Percentiles rank a stretch among this genome's conserved stretches.
These are phyloP conservation scores for Guaruba guarouba DNA, from an alignment of 2,113 vertebrate genomes.

Conservation along the genomic window DNA sequence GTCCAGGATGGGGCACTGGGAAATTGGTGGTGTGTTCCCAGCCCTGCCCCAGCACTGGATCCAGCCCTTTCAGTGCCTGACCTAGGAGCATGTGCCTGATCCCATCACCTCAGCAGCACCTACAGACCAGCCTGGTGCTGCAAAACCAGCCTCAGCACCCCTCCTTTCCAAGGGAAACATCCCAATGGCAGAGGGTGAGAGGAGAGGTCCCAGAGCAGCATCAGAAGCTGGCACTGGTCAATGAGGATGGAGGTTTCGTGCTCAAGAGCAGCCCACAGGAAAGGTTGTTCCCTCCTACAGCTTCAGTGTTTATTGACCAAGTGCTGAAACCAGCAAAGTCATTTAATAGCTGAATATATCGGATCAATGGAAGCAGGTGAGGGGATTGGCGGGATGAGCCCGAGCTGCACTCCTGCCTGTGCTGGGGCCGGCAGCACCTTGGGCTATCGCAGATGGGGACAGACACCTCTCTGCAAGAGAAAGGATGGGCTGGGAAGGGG, in stretches of 20 bases:
- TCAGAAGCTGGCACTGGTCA: neutral
- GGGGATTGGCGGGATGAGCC: neutral
- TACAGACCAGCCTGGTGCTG: neutral
- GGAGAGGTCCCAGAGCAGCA: neutral
- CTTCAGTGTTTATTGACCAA: neutral
- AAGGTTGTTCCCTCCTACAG: neutral
- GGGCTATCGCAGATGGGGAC: neutral
- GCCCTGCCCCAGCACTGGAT: neutral
- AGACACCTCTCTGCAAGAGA: neutral
- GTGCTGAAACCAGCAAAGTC: slow-evolving; percentile 29
- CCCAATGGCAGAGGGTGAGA: neutral
- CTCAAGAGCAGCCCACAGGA: neutral
- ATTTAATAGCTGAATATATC: neutral
- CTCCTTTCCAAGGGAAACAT: neutral
- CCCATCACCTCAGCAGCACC: neutral
- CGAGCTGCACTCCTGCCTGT: neutral
- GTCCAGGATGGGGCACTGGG: accelerated
- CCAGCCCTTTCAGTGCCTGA: neutral
- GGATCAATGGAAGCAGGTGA: neutral
- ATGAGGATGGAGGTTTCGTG: neutral
- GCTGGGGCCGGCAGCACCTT: neutral
- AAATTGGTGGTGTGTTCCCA: accelerated
- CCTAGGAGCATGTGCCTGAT: neutral
- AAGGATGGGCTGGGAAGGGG: neutral
- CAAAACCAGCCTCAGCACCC: neutral